Percentiles rank a stretch among this genome's conserved stretches.
These are phyloP conservation scores for Arctia plantaginis DNA, from an alignment of 2,888 invertebrate species.

Conservation along the genomic window DNA sequence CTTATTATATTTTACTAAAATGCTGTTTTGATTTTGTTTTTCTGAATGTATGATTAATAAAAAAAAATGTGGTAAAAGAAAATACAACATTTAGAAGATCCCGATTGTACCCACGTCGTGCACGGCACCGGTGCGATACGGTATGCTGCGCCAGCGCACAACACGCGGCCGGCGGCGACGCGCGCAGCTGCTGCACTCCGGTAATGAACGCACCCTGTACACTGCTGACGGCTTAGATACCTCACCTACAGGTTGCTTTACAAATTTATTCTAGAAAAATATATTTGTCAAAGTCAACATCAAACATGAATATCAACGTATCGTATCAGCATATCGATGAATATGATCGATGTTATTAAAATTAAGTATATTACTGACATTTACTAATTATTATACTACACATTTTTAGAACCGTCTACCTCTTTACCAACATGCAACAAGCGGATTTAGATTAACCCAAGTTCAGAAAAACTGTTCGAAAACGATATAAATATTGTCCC, in stretches of 20 bases:
- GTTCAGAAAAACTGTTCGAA: neutral
- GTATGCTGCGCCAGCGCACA: slow-evolving; percentile 45
- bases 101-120: slow-evolving; percentile 8
- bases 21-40: neutral
- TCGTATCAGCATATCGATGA: too few species aligned
- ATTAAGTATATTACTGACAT: too few species aligned
- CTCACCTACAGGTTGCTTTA: slow-evolving; percentile 44
- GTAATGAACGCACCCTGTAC: slow-evolving; percentile 66
- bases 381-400: neutral
- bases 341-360: too few species aligned
- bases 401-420: too few species aligned
- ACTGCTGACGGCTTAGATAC: slow-evolving; percentile 56
- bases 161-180: slow-evolving; percentile 63
- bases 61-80: slow-evolving; percentile 5
- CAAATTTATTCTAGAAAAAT: neutral
- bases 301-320: too few species aligned
- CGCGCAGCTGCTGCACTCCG: slow-evolving; percentile 69
- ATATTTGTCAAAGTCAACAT: too few species aligned
- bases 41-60: neutral
- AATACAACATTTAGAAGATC: slow-evolving; percentile 5
- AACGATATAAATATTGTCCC: neutral
- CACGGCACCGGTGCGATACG: slow-evolving; percentile 51
- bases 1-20: neutral
- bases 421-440: neutral
- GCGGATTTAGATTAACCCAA: neutral